A percentile compares a stretch with the other conserved stretches of the same genome.
These are phyloP conservation scores for Tethea ocularis DNA, from an alignment of 2,888 invertebrate genomes.

Conservation along the genomic window DNA sequence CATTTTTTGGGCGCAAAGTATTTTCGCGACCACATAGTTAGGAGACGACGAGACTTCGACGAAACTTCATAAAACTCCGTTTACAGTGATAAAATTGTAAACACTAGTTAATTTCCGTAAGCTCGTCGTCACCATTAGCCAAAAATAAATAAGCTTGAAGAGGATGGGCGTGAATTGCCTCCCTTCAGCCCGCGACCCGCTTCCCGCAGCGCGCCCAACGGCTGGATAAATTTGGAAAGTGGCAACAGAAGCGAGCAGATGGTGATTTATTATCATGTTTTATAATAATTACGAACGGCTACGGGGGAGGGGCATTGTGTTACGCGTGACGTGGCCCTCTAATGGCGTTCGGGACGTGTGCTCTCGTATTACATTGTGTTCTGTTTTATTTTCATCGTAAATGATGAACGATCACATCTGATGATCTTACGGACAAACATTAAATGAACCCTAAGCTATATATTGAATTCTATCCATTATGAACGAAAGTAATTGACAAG, in stretches of 20 bases:
- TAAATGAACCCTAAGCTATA: slow-evolving; percentile 16
- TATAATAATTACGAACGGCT: slow-evolving; percentile 74
- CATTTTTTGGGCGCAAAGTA: slow-evolving; percentile 37
- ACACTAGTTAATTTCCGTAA: slow-evolving; percentile 74
- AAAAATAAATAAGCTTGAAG: slow-evolving; percentile 71
- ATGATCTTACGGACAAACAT: slow-evolving; percentile 29
- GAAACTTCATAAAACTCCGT: slow-evolving; percentile 36
- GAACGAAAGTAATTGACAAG: neutral
- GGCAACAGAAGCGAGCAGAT: slow-evolving; percentile 76
- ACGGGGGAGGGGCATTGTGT: slow-evolving; percentile 61
- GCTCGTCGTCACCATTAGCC: slow-evolving; percentile 66
- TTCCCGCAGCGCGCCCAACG: slow-evolving; percentile 29
- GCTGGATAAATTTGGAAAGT: slow-evolving; percentile 74
- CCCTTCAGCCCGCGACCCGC: slow-evolving; percentile 30
- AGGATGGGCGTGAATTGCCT: slow-evolving; percentile 65
- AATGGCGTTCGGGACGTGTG: slow-evolving; percentile 52
- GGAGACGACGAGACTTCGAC: slow-evolving; percentile 22
- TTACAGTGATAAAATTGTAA: slow-evolving; percentile 55
- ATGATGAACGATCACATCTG: slow-evolving; percentile 43
- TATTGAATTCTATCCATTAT: neutral
- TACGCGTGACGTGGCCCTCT: slow-evolving; percentile 39
- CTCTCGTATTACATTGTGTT: slow-evolving; percentile 47
- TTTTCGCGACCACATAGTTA: slow-evolving; percentile 24
- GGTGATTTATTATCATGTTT: slow-evolving; percentile 80
- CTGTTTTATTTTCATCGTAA: slow-evolving; percentile 49